Conservation (phyloP, 2,888 invertebrate genomes). For the Odontocolon sp. region DNA sequence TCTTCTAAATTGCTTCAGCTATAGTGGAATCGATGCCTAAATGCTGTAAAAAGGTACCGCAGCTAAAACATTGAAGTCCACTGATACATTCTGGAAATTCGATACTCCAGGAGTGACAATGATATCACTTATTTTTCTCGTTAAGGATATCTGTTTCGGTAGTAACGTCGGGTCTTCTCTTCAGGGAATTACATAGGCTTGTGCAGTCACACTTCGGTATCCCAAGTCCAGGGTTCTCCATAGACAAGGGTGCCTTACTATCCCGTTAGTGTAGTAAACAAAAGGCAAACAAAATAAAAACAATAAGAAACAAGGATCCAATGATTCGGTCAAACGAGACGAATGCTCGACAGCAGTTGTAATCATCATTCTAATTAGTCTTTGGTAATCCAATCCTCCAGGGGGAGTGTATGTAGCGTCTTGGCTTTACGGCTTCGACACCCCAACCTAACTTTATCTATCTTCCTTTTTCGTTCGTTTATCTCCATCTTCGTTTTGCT, state of each 20-base stretch:
- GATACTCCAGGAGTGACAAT: background rate
- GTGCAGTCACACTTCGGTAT: background rate
- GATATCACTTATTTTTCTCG: constrained; percentile 13
- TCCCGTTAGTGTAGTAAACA: background rate
- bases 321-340: constrained; percentile 26
- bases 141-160: background rate
- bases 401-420: constrained; percentile 57
- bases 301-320: background rate
- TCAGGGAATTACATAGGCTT: background rate
- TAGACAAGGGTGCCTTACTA: background rate
- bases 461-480: constrained; percentile 50
- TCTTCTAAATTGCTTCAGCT: no score
- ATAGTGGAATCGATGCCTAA: no score
- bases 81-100: no score
- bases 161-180: constrained; percentile 1
- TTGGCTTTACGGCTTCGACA: constrained; percentile 52
- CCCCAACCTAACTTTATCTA: constrained; percentile 60
- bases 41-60: no score
- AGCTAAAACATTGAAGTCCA: no score
- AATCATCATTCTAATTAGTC: constrained; percentile 78
- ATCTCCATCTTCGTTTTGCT: constrained; percentile 18
- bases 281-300: background rate
- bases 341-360: constrained; percentile 59
- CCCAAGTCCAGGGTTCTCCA: background rate
- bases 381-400: constrained; percentile 76